Conservation (phyloP, 2,797 vertebrate species). For the Fratercula arctica region DNA sequence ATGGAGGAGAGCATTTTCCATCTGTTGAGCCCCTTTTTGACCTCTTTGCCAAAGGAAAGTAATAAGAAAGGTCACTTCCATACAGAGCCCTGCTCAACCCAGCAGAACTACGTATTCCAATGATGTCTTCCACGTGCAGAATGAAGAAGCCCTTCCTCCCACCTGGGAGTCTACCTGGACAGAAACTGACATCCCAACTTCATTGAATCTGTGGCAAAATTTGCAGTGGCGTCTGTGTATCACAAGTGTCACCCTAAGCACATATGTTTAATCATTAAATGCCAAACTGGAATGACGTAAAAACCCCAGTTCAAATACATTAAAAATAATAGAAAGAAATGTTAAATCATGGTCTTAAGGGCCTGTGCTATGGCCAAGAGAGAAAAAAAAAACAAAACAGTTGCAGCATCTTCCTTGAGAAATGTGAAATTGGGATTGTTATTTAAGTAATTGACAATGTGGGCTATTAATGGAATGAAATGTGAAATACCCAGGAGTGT, state of each 20-base stretch:
- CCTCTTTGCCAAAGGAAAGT: not conserved
- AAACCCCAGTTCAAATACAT: not conserved
- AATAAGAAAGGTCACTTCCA: not conserved
- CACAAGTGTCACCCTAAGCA: not conserved
- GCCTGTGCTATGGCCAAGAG: not conserved
- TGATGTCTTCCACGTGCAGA: not conserved
- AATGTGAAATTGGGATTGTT: not conserved
- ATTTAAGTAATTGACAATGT: not conserved
- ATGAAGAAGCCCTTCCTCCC: not conserved
- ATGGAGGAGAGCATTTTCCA: not conserved
- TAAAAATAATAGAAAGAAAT: not conserved
- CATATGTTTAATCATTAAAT: not conserved
- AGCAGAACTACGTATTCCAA: accelerated
- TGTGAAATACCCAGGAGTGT: not conserved
- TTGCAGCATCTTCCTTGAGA: not conserved
- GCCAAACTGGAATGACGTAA: not conserved
- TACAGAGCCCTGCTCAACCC: not conserved
- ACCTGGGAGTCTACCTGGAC: not conserved
- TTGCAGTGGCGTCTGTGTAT: not conserved
- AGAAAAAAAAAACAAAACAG: not conserved
- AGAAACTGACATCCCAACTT: not conserved
- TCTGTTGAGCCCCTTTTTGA: not conserved
- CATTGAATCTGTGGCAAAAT: not conserved
- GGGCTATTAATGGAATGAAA: not conserved
- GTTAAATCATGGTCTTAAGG: not conserved